Conservation (phyloP, 1,140 invertebrate genomes). For the Eumaeus atala region DNA sequence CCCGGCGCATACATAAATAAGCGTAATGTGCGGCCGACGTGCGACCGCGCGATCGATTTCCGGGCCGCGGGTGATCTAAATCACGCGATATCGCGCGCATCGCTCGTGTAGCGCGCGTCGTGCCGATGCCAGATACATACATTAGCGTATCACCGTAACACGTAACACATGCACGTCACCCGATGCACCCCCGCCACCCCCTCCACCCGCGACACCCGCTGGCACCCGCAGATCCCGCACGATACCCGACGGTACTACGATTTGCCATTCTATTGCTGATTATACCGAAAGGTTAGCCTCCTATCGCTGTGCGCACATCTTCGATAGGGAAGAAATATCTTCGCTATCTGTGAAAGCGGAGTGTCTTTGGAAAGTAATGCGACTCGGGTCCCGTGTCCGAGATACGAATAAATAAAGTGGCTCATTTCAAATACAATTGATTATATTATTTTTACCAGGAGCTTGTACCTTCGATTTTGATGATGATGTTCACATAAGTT, state of each 20-base stretch:
- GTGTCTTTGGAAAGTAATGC: neutral
- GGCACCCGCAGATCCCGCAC: neutral
- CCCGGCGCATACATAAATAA: neutral
- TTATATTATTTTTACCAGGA: no score
- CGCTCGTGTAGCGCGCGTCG: slow-evolving; percentile 18
- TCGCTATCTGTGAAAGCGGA: slow-evolving; percentile 5
- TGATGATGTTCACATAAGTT: no score
- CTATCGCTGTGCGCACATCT: slow-evolving; percentile 6
- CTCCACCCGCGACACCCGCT: neutral
- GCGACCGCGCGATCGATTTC: slow-evolving; percentile 14
- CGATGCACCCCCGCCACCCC: slow-evolving; percentile 3
- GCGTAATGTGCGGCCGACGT: no score
- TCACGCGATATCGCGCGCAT: slow-evolving; percentile 14
- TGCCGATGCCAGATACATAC: slow-evolving; percentile 16
- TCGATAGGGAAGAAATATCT: slow-evolving; percentile 10
- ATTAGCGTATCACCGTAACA: slow-evolving; percentile 17
- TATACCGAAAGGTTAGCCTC: slow-evolving; percentile 8
- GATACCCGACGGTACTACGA: slow-evolving; percentile 5
- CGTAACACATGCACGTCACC: slow-evolving; percentile 8
- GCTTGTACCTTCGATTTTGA: no score
- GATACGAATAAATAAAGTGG: no score
- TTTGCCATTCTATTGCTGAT: slow-evolving; percentile 13
- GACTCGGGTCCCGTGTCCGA: slow-evolving; percentile 1
- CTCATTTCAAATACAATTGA: no score
- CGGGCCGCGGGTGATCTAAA: slow-evolving; percentile 11